These are phyloP conservation scores for Charadrius vociferus DNA, from an alignment of 2,113 vertebrate species.

Conservation along the genomic window DNA sequence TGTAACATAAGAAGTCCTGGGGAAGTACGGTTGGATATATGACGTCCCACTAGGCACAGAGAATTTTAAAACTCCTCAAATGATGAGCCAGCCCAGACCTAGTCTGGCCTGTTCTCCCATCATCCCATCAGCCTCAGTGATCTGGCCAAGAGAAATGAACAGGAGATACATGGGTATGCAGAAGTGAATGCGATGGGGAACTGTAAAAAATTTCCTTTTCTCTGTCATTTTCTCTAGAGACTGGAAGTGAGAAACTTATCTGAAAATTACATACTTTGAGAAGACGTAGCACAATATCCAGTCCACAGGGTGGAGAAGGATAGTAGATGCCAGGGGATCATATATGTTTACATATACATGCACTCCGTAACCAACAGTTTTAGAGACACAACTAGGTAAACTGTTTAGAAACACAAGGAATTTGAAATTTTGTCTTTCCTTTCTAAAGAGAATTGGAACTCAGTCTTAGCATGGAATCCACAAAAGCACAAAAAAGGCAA, in stretches of 20 bases:
- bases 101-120: not conserved
- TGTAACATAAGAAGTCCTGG: not conserved
- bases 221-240: not conserved
- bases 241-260: rapidly evolving
- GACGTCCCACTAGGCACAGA: not conserved
- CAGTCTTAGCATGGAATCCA: not conserved
- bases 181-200: not conserved
- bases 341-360: not conserved
- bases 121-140: not conserved
- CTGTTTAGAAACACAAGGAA: not conserved
- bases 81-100: not conserved
- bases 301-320: not conserved
- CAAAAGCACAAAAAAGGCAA: not conserved
- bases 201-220: not conserved
- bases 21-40: not conserved
- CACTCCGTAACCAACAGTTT: not conserved
- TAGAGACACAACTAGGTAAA: not conserved
- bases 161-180: not conserved
- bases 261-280: not conserved
- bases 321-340: not conserved
- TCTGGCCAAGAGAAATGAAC: not conserved
- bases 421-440: not conserved
- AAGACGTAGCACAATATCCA: not conserved
- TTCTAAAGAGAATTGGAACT: not conserved
- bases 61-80: not conserved